These are phyloP conservation scores for Ciconia nigra DNA, from an alignment of 2,797 vertebrate species.

Conservation along the genomic window DNA sequence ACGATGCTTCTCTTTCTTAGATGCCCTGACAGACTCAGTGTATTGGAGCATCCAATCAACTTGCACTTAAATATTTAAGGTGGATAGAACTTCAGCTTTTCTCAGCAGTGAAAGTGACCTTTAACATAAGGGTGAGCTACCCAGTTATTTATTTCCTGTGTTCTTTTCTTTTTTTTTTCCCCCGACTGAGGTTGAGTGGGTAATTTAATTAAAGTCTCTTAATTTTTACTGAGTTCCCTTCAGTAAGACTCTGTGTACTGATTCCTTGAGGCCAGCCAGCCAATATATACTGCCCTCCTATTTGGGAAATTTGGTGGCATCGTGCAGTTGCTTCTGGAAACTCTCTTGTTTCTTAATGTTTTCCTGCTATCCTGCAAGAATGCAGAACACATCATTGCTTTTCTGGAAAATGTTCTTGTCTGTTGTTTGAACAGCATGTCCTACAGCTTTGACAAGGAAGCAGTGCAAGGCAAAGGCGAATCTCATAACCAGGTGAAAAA, in stretches of 20 bases:
- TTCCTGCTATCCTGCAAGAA: background rate
- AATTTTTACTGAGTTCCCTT: background rate
- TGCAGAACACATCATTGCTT: background rate
- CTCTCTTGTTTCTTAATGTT: background rate
- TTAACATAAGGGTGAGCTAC: background rate
- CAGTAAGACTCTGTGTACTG: background rate
- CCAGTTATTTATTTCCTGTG: background rate
- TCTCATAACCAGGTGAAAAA: background rate
- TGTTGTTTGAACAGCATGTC: background rate
- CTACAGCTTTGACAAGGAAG: background rate
- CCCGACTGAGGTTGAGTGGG: background rate
- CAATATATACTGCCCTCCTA: background rate
- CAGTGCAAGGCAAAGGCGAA: background rate
- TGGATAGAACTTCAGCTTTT: background rate
- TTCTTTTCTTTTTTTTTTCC: fast-evolving
- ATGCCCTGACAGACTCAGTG: background rate
- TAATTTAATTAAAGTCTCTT: background rate
- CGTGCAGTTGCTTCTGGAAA: background rate
- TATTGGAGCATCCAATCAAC: background rate
- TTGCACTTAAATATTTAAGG: background rate
- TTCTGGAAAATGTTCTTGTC: background rate
- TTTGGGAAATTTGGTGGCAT: background rate
- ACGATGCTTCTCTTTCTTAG: background rate
- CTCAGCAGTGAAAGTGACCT: background rate
- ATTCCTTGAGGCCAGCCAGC: background rate